These are phyloP conservation scores for Watsonalla cultraria DNA, from an alignment of 2,888 invertebrate species.

Conservation along the genomic window DNA sequence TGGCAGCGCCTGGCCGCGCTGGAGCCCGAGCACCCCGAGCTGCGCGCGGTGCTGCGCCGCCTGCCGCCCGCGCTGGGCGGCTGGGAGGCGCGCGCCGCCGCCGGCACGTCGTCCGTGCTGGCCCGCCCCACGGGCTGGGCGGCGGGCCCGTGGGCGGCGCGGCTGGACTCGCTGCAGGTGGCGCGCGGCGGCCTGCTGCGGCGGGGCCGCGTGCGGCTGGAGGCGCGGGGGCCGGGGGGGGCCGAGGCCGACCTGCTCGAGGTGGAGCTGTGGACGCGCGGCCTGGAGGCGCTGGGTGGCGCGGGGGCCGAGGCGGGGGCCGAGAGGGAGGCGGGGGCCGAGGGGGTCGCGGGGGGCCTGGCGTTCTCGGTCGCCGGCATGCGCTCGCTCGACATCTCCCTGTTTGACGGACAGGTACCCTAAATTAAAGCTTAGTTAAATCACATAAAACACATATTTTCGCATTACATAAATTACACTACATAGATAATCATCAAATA, in stretches of 20 bases:
- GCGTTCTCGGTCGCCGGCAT: conserved; percentile 41
- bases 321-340: conserved; percentile 17
- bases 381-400: conserved; percentile 29
- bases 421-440: too few relatives aligned
- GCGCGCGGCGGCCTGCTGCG: conserved; percentile 47
- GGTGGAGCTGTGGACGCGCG: conserved; percentile 34
- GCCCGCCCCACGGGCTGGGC: conserved; percentile 27
- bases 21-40: conserved; percentile 11
- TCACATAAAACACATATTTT: too few relatives aligned
- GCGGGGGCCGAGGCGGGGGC: conserved; percentile 11
- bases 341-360: conserved; percentile 36
- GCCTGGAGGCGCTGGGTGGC: conserved; percentile 31
- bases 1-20: conserved; percentile 42
- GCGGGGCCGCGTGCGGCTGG: conserved; percentile 41
- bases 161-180: conserved; percentile 48
- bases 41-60: conserved; percentile 13
- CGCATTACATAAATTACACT: too few relatives aligned
- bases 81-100: conserved; percentile 30
- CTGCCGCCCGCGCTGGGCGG: conserved; percentile 18
- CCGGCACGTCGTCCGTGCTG: conserved; percentile 41
- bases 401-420: conserved; percentile 33
- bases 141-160: conserved; percentile 28
- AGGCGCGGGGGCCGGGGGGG: conserved; percentile 9
- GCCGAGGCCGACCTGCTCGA: conserved; percentile 18
- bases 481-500: too few relatives aligned